phyloP scores from a whole-genome alignment of 2,797 vertebrate species.

The Syndactyla subalaris region DNA sequence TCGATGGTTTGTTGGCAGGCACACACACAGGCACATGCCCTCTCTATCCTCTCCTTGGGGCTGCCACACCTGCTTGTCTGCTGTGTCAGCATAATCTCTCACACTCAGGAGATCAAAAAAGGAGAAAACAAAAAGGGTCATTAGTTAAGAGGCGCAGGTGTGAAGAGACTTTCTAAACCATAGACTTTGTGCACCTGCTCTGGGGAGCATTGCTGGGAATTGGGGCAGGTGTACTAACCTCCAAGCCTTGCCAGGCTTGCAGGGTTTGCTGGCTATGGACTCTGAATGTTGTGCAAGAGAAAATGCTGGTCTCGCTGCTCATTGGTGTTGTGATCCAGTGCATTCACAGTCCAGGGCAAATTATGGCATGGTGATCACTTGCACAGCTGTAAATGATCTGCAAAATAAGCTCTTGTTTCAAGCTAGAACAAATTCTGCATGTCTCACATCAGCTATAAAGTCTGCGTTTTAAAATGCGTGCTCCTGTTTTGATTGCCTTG shows the following conservation, averaged over 20 bases:
- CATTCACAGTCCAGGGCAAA: not conserved
- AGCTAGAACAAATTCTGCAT: not conserved
- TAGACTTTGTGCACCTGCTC: conserved; percentile 47
- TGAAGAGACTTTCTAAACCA: conserved; percentile 35
- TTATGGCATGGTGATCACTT: not conserved
- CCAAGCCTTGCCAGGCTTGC: not conserved
- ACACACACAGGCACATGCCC: conserved; percentile 28
- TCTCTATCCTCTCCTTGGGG: conserved; percentile 36
- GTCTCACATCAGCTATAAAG: not conserved
- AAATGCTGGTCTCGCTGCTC: not conserved
- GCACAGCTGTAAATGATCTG: not conserved
- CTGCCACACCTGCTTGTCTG: conserved; percentile 53
- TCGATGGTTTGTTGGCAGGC: conserved; percentile 49
- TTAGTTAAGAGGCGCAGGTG: conserved; percentile 60
- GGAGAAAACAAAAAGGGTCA: conserved; percentile 53
- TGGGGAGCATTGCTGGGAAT: not conserved
- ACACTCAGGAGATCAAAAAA: conserved; percentile 36
- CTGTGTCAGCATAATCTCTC: conserved; percentile 55
- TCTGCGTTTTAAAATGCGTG: not conserved
- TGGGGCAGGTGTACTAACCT: conserved; percentile 40
- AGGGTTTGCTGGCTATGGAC: not conserved
- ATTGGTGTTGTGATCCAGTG: not conserved
- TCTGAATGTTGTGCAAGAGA: not conserved
- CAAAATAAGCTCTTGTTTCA: not conserved
- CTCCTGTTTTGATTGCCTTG: not conserved